Base-by-base conservation (phyloP, 1,140 invertebrate species). In the Drosophila tristis region DNA sequence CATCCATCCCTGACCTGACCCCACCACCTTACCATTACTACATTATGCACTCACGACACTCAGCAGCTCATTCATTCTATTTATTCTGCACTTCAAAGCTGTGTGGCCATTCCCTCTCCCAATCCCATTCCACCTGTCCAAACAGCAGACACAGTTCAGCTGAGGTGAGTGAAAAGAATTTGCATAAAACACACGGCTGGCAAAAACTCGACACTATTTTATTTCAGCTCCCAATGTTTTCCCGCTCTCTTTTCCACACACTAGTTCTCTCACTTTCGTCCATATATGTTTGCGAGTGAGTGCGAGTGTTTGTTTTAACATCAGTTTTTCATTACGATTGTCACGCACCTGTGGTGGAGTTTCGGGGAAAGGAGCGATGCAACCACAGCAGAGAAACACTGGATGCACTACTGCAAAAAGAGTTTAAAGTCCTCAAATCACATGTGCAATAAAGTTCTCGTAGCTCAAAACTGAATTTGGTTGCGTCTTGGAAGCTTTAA, bases 11-110 rank as follows among this genome's bases (percentile, higher is more conserved):
- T 45, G 20, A 0, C 43, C 15, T 13, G 13, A 5, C 16, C 9
- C 7, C 49, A 54, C 42, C n/a, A 8, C 58, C 66, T 81, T 74
- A 63, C 78, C 72, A 86, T 81, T 74, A 63, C 78, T 75, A 86
- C 70, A 87, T 86, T 82, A 86, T 86, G 82, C 81, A 85, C 81
- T 85, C 72, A 70, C 74, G 68, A 78, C 81, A 87, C 81, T 86
- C 78, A 53, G 78, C 82, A 75, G 62, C 82, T 86, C 81, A 86
- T 82, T 86, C 81, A 78, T 82, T 82, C 70, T 86, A 87, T 86
- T 87, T 87, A 87, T 82, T 82, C 84, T 89, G 71, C 78, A 87
- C 84, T 87, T 87, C 82, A 87, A 89, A 82, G 78, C 84, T 68
- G 66, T 82, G 65, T 74, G 68, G 66, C 61, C 61, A 64, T 59